phyloP scores from a whole-genome alignment of 2,797 vertebrate genomes.

The Neosilurus hyrtlii region DNA sequence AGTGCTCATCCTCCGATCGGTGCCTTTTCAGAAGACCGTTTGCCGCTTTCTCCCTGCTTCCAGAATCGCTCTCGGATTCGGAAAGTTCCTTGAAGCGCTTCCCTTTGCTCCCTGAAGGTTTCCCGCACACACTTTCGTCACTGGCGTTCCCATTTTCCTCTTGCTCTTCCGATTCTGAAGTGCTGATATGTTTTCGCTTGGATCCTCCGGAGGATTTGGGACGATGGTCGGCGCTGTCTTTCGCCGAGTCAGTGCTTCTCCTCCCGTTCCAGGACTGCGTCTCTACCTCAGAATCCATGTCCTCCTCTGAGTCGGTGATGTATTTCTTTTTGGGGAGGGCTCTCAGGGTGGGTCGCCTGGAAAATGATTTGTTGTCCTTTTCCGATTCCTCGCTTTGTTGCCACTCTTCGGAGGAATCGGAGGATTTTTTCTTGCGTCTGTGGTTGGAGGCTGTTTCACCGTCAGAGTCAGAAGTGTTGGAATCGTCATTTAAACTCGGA shows the following conservation, averaged over 20 bases:
- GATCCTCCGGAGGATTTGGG: slow-evolving; percentile 56
- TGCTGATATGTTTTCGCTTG: slow-evolving; percentile 71
- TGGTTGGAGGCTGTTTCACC: slow-evolving; percentile 44
- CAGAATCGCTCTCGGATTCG: slow-evolving; percentile 58
- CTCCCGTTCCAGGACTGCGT: slow-evolving; percentile 55
- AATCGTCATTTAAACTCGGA: slow-evolving; percentile 6
- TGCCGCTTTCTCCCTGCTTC: slow-evolving; percentile 35
- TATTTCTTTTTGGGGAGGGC: slow-evolving; percentile 75
- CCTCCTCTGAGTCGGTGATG: slow-evolving; percentile 73
- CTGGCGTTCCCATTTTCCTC: slow-evolving; percentile 45
- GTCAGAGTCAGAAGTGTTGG: slow-evolving; percentile 55
- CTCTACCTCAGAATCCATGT: slow-evolving; percentile 55
- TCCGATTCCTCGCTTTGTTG: slow-evolving; percentile 59
- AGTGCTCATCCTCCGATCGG: not conserved
- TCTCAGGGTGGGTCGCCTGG: slow-evolving; percentile 61
- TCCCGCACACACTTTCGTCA: slow-evolving; percentile 13
- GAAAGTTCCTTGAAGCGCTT: slow-evolving; percentile 29
- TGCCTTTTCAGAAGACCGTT: slow-evolving; percentile 17
- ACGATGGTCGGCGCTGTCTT: slow-evolving; percentile 43
- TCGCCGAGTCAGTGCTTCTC: slow-evolving; percentile 40
- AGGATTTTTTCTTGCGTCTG: slow-evolving; percentile 57
- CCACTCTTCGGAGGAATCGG: slow-evolving; percentile 64
- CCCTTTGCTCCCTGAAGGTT: slow-evolving; percentile 9
- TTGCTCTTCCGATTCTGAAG: slow-evolving; percentile 70
- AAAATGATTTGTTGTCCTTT: slow-evolving; percentile 37